Evolutionary conservation across 2,888 invertebrate species (phyloP), one percentile per base, ranked within the genome.

Genomic region (Pinctada fucata): DNA sequence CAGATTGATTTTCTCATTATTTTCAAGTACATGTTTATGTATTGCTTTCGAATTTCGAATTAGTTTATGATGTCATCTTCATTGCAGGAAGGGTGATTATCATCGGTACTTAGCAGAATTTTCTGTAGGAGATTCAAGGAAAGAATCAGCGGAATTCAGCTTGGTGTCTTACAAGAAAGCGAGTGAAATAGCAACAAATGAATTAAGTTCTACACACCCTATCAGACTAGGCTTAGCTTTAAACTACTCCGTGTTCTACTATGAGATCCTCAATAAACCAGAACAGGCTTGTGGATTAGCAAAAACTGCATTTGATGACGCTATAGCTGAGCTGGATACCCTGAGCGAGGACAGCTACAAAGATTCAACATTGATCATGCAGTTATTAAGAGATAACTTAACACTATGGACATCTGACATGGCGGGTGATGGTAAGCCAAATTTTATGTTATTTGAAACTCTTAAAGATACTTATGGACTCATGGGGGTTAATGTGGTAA

Each of bases 321-420:
- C 99, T 91, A 99, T 99, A 94, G 98, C 98, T 88, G 99, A 99
- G 94, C 94, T 99, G 92, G 99, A 99, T 94, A 98, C 98, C 88
- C 95, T 99, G 88, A 97, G 97, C 90, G 99, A 99, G 95, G 99
- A 99, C 94, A 97, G 97, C 95, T 31, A 31, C 31, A 92, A 92
- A 95, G 99, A 99, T 95, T 98, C 98, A 89, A 99, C 99, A 91
- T 96, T 99, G 92, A 99, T 99, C 94, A 99, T 99, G 99, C 99
- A 99, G 95, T 95, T 99, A 93, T 95, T 99, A 94, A 95, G 99
- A 94, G 99, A 99, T 95, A 99, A 99, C 95, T 96, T 99, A 91
- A 99, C 99, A 93, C 95, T 99, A 91, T 99, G 99, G 99, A 99
- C 98, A 93, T 97, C 98, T 92, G 99, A 31, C 31, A 31, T 31